Conservation (phyloP, 2,797 vertebrate genomes). For the Pseudomugil gertrudae region DNA sequence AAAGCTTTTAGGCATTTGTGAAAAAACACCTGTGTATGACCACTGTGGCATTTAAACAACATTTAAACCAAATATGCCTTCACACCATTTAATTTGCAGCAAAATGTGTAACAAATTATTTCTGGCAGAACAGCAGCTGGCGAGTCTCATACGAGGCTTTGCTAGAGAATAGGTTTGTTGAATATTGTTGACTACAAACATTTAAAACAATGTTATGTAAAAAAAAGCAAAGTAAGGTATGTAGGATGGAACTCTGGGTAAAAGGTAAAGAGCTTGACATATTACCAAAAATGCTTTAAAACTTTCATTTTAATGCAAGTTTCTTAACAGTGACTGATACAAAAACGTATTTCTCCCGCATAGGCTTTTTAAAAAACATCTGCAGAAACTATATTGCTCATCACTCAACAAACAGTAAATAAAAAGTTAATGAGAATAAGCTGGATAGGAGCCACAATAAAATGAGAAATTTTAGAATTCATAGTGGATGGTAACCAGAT, state of each 20-base stretch:
- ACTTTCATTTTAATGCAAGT: slow-evolving; percentile 21
- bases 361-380: slow-evolving; percentile 13
- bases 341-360: slow-evolving; percentile 11
- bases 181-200: neutral
- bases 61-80: slow-evolving; percentile 2
- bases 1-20: neutral
- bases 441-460: neutral
- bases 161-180: neutral
- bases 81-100: slow-evolving; percentile 1
- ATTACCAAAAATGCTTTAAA: slow-evolving; percentile 21
- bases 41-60: slow-evolving; percentile 1
- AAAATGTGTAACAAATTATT: neutral
- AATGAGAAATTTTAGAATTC: slow-evolving; percentile 20
- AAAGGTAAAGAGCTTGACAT: neutral
- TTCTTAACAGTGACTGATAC: slow-evolving; percentile 16
- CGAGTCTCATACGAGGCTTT: neutral
- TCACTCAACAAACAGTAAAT: neutral
- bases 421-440: slow-evolving; percentile 4
- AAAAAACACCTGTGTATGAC: neutral
- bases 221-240: neutral
- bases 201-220: neutral
- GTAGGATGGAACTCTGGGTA: neutral
- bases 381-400: slow-evolving; percentile 14
- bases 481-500: slow-evolving; percentile 67
- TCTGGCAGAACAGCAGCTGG: neutral